phyloP scores from a whole-genome alignment of 2,113 vertebrate species.

The Orthonyx spaldingii region DNA sequence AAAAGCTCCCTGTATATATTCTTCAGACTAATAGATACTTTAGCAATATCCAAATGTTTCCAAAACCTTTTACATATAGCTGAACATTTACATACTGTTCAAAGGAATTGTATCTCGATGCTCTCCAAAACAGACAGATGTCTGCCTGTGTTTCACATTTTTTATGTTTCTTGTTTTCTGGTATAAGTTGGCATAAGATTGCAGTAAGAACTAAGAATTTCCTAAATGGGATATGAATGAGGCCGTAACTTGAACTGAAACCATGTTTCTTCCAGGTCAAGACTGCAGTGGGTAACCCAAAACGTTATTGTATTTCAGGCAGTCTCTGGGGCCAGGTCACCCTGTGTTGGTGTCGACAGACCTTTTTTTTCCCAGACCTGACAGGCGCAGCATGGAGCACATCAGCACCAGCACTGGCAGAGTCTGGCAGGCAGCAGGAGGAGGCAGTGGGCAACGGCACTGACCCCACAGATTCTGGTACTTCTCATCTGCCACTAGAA shows the following conservation, averaged over 20 bases:
- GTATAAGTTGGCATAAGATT: background rate
- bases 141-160: background rate
- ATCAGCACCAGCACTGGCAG: background rate
- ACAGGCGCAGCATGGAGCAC: background rate
- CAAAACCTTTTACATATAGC: background rate
- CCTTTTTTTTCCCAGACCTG: background rate
- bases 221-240: background rate
- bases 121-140: background rate
- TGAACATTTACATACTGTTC: background rate
- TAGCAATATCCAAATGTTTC: background rate
- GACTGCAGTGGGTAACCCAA: background rate
- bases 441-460: background rate
- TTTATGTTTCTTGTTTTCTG: background rate
- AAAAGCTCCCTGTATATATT: background rate
- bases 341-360: accelerated
- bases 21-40: background rate
- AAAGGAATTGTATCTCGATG: background rate
- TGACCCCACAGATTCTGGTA: accelerated
- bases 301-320: accelerated
- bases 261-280: background rate
- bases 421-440: background rate
- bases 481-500: background rate
- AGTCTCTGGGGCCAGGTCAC: no score
- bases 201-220: background rate
- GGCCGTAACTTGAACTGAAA: background rate